Evolutionary conservation across 53 echinoderm and acorn worm species (phyloP).

Genomic region (Echinarachnius parma): DNA sequence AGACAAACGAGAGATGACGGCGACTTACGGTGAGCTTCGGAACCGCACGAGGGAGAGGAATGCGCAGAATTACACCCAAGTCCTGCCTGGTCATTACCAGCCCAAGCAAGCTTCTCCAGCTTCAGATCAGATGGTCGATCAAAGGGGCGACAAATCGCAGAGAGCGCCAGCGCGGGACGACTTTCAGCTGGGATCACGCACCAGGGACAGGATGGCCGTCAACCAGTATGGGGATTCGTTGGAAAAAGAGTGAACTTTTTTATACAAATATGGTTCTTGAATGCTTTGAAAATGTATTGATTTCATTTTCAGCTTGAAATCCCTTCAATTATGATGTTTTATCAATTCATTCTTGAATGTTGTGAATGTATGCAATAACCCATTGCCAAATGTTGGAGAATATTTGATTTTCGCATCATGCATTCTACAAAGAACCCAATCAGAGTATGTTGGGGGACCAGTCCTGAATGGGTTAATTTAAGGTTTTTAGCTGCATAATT

Average conservation of each 20-base stretch:
- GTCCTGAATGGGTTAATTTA: no score
- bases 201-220: conserved; percentile 23
- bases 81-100: conserved; percentile 57
- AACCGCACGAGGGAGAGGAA: conserved; percentile 63
- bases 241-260: conserved; percentile 23
- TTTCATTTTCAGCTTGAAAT: no score
- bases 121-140: conserved; percentile 1
- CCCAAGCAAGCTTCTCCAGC: conserved; percentile 24
- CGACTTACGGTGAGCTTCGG: conserved; percentile 78
- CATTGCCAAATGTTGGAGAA: no score
- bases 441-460: no score
- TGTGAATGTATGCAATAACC: no score
- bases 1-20: conserved; percentile 66
- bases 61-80: conserved; percentile 58
- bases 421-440: no score
- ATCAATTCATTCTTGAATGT: no score
- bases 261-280: no score
- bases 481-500: no score
- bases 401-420: no score
- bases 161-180: conserved; percentile 7
- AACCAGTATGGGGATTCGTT: conserved; percentile 33
- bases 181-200: conserved; percentile 25
- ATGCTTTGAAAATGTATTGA: no score
- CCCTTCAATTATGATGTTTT: no score
- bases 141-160: neutral